A percentile compares a stretch with the other conserved stretches of the same genome.
Conservation (phyloP, 2,113 vertebrate genomes). For the Astatotilapia flaviijosephi region DNA sequence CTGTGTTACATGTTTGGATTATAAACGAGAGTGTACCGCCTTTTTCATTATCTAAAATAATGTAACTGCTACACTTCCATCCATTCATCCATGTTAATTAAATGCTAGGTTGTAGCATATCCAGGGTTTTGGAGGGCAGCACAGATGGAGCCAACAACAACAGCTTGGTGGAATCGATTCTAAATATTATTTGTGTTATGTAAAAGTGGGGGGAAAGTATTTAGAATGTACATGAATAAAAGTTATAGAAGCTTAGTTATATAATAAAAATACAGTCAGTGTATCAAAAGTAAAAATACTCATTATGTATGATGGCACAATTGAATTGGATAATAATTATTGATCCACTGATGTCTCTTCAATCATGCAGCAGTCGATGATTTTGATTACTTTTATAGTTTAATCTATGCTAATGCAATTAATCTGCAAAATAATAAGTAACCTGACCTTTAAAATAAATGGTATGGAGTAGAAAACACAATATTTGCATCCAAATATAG, state of each 20-base stretch:
- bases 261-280: neutral
- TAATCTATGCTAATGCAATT: neutral
- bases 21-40: neutral
- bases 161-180: neutral
- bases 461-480: neutral
- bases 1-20: neutral
- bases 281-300: neutral
- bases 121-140: neutral
- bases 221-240: neutral
- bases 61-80: neutral
- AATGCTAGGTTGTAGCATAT: neutral
- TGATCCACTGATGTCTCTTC: neutral
- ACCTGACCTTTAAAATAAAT: neutral
- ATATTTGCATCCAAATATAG: neutral
- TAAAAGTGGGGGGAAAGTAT: neutral
- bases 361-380: neutral
- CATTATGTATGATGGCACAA: neutral
- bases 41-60: neutral
- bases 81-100: neutral
- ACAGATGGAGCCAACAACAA: neutral
- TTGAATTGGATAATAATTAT: neutral
- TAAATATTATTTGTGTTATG: neutral
- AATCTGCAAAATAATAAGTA: neutral
- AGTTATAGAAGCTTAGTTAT: neutral
- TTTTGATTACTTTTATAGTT: neutral